These are phyloP conservation scores for Melanostoma mellinum DNA, from an alignment of 2,888 invertebrate genomes.

Conservation along the genomic window DNA sequence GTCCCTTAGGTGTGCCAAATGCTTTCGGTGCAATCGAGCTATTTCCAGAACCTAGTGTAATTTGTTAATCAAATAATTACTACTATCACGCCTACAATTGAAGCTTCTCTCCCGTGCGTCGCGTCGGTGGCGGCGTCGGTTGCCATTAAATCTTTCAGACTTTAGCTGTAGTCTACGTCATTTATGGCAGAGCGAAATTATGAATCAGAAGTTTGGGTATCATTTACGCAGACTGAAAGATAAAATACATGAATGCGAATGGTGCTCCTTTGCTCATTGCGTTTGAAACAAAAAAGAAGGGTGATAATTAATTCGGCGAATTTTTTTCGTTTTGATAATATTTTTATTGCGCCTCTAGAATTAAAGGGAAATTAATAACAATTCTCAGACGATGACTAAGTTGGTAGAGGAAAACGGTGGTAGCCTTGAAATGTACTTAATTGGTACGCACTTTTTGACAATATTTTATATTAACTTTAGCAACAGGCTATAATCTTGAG, in stretches of 20 bases:
- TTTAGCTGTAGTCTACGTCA: neutral
- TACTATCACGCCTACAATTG: constrained; percentile 30
- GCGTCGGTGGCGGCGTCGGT: neutral
- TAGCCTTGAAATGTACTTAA: no score
- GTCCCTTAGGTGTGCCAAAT: neutral
- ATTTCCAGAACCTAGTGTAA: constrained; percentile 40
- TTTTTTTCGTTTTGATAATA: neutral
- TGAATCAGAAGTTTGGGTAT: constrained; percentile 17
- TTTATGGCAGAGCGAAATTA: neutral
- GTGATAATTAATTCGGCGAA: constrained; percentile 28
- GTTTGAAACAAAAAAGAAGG: neutral
- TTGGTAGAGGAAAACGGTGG: no score
- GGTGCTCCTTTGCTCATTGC: neutral
- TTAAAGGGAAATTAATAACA: neutral
- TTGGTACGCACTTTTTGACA: no score
- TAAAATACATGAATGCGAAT: constrained; percentile 11
- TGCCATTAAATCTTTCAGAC: neutral
- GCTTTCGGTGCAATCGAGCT: neutral
- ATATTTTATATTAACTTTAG: no score
- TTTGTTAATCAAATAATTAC: constrained; percentile 45
- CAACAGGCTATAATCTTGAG: no score
- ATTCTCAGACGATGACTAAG: constrained; percentile 14
- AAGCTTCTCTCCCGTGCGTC: neutral
- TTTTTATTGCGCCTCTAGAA: neutral
- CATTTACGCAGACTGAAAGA: constrained; percentile 1